phyloP scores from a whole-genome alignment of 2,113 vertebrate genomes.

The Balaenoptera acutorostrata region DNA sequence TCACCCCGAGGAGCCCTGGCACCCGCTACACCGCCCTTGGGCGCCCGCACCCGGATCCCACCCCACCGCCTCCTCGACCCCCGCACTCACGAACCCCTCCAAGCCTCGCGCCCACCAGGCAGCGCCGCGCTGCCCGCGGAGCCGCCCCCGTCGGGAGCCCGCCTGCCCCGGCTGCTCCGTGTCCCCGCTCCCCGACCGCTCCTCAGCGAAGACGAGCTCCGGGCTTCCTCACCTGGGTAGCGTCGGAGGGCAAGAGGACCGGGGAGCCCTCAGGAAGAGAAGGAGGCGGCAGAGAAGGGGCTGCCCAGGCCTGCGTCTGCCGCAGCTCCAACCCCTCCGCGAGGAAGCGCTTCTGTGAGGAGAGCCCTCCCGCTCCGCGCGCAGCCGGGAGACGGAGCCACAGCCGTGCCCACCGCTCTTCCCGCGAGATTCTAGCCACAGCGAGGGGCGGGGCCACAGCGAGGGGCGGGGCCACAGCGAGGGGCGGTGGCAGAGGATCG shows the following conservation, averaged over 20 bases:
- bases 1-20: neutral
- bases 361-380: slow-evolving; percentile 47
- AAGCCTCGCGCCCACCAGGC: slow-evolving; percentile 22
- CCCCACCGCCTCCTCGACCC: neutral
- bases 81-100: neutral
- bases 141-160: slow-evolving; percentile 50
- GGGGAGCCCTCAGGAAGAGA: neutral
- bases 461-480: neutral
- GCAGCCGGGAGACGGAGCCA: slow-evolving; percentile 3
- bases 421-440: slow-evolving; percentile 74
- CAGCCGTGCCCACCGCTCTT: slow-evolving; percentile 66
- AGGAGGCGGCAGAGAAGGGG: neutral
- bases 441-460: slow-evolving; percentile 22
- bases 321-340: slow-evolving; percentile 23
- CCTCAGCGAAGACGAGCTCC: neutral
- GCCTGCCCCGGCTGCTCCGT: neutral
- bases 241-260: neutral
- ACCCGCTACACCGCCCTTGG: neutral
- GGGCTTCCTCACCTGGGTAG: slow-evolving; percentile 58
- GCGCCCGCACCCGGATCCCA: neutral
- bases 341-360: slow-evolving; percentile 44
- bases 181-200: neutral
- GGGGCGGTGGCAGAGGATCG: neutral
- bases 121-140: slow-evolving; percentile 31
- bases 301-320: slow-evolving; percentile 61